Evolutionary conservation across 64 coral and sea anemone species (phyloP).

Genomic region (Hydrozoanthus tunicans): DNA sequence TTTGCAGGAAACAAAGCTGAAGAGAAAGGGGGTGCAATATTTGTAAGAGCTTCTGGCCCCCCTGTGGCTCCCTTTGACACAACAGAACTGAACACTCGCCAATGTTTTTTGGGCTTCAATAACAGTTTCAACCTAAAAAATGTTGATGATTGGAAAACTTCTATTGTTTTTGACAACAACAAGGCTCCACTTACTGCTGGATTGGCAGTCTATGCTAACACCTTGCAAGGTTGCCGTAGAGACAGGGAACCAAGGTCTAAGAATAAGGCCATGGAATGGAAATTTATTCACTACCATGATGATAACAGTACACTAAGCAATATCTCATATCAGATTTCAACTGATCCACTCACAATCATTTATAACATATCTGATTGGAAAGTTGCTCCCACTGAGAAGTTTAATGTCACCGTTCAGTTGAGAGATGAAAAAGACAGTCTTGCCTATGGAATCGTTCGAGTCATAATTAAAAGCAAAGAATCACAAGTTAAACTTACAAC

Average conservation of each 20-base stretch:
- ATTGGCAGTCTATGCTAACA: slow-evolving; percentile 76
- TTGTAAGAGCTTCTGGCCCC: slow-evolving; percentile 54
- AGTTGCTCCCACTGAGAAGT: slow-evolving; percentile 75
- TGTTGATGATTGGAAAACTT: slow-evolving; percentile 68
- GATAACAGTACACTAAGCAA: slow-evolving; percentile 10
- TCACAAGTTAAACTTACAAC: slow-evolving; percentile 47
- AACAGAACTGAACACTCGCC: slow-evolving; percentile 72
- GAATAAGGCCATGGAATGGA: slow-evolving; percentile 71
- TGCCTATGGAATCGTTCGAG: slow-evolving; percentile 67
- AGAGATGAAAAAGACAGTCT: slow-evolving; percentile 77
- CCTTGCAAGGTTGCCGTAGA: slow-evolving; percentile 76
- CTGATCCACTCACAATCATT: slow-evolving; percentile 76
- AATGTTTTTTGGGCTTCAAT: slow-evolving; percentile 76
- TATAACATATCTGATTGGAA: slow-evolving; percentile 66
- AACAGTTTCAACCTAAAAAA: slow-evolving; percentile 15
- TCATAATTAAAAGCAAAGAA: slow-evolving; percentile 24
- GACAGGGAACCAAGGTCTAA: slow-evolving; percentile 56
- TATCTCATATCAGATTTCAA: slow-evolving; percentile 59
- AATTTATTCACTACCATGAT: slow-evolving; percentile 32
- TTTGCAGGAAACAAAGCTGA: slow-evolving; percentile 66
- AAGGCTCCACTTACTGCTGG: slow-evolving; percentile 51
- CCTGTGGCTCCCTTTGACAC: slow-evolving; percentile 78
- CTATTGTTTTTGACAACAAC: slow-evolving; percentile 71
- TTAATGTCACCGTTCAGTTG: slow-evolving; percentile 55
- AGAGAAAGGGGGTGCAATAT: slow-evolving; percentile 77